A percentile compares a stretch with the other conserved stretches of the same genome.
Conservation (phyloP, 2,888 invertebrate species). For the Heteromurus nitidus region DNA sequence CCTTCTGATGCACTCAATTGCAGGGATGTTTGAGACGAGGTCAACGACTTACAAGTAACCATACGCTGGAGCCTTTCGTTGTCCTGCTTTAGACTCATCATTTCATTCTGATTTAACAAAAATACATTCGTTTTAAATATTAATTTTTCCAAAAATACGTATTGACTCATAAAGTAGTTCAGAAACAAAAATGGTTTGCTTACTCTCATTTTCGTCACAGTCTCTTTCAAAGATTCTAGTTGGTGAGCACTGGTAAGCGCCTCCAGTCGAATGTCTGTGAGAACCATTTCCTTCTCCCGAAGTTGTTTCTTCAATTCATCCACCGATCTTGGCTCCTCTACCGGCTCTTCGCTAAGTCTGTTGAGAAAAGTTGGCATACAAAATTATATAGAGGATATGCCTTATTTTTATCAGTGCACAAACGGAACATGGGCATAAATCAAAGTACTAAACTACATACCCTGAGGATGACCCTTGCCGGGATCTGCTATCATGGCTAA, state of each 20-base stretch:
- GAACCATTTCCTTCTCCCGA: slow-evolving; percentile 94
- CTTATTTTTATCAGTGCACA: too few species aligned
- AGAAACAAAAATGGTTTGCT: slow-evolving; percentile 11
- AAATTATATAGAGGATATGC: neutral
- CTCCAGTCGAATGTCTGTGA: slow-evolving; percentile 97
- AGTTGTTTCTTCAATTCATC: slow-evolving; percentile 94
- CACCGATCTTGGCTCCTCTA: slow-evolving; percentile 76
- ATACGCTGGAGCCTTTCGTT: slow-evolving; percentile 94
- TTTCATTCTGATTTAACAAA: slow-evolving; percentile 85
- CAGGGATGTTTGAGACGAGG: slow-evolving; percentile 79
- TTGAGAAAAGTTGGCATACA: neutral
- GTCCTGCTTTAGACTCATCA: slow-evolving; percentile 96
- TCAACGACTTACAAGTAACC: slow-evolving; percentile 80
- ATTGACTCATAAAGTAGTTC: too few species aligned
- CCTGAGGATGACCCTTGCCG: slow-evolving; percentile 44
- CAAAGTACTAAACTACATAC: neutral
- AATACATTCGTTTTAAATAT: too few species aligned
- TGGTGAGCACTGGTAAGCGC: slow-evolving; percentile 98
- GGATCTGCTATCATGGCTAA: slow-evolving; percentile 52
- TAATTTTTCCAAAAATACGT: neutral
- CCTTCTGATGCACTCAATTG: slow-evolving; percentile 73
- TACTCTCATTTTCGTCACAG: slow-evolving; percentile 97
- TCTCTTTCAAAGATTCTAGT: slow-evolving; percentile 95
- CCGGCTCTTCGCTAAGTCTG: slow-evolving; percentile 60
- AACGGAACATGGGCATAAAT: too few species aligned